These are phyloP conservation scores for Peromyscus melanophrys DNA, from an alignment of 2,797 vertebrate genomes.

Conservation along the genomic window DNA sequence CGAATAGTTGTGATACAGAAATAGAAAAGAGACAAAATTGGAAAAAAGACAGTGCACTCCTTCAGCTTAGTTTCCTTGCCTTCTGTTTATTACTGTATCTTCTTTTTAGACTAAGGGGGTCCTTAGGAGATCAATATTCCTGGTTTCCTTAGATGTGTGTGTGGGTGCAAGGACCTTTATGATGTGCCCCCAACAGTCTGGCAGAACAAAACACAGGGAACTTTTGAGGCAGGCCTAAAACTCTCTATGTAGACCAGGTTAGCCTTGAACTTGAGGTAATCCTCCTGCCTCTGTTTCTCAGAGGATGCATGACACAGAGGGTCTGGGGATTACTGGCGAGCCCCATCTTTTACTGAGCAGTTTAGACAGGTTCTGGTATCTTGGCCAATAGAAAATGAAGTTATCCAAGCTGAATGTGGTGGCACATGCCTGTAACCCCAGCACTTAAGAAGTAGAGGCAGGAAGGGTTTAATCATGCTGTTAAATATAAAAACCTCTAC, in stretches of 20 bases:
- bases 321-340: not conserved
- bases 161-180: not conserved
- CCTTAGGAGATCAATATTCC: not conserved
- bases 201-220: not conserved
- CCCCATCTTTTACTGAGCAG: not conserved
- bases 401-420: not conserved
- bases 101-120: not conserved
- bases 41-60: not conserved
- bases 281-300: not conserved
- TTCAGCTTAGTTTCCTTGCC: not conserved
- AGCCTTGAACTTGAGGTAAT: not conserved
- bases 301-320: not conserved
- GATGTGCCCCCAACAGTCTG: not conserved
- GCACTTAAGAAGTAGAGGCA: not conserved
- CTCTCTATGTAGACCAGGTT: not conserved
- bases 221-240: not conserved
- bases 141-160: not conserved
- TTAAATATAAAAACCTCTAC: not conserved
- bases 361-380: not conserved
- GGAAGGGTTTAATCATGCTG: not conserved
- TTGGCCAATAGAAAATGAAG: not conserved
- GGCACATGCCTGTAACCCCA: not conserved
- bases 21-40: not conserved
- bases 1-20: not conserved
- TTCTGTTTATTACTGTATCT: not conserved